A percentile compares a stretch with the other conserved stretches of the same genome.
These are phyloP conservation scores for Listronotus oregonensis DNA, from an alignment of 1,140 invertebrate genomes.

Conservation along the genomic window DNA sequence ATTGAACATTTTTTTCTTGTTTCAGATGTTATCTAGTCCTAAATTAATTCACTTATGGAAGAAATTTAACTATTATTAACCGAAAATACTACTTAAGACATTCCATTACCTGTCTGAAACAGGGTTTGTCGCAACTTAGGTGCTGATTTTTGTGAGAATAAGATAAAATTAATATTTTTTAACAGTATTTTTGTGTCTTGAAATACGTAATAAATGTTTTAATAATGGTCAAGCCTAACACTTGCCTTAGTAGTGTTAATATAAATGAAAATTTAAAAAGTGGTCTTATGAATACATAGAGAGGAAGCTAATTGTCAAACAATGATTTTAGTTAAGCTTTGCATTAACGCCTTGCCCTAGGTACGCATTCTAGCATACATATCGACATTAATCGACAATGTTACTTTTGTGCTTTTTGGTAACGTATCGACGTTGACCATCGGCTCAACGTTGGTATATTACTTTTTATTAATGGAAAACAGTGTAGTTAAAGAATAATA, in stretches of 20 bases:
- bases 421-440: too few species aligned
- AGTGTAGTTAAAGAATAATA: too few species aligned
- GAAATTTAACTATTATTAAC: conserved; percentile 7
- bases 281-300: conserved; percentile 1
- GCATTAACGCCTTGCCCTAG: too few species aligned
- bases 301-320: not conserved
- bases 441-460: too few species aligned
- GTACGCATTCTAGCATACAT: too few species aligned
- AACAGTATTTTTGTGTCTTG: conserved; percentile 1
- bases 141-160: conserved; percentile 28
- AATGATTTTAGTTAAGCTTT: too few species aligned
- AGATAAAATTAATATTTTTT: conserved; percentile 9
- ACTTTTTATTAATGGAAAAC: too few species aligned
- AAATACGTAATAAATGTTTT: not conserved
- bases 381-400: too few species aligned
- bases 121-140: conserved; percentile 4
- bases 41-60: conserved; percentile 28
- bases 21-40: conserved; percentile 36
- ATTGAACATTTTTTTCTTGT: conserved; percentile 4
- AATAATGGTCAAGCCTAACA: conserved; percentile 21
- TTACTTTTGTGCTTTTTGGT: too few species aligned
- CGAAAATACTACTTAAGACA: not conserved
- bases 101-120: not conserved
- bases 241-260: conserved; percentile 18
- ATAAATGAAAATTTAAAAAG: conserved; percentile 2